Evolutionary conservation across 2,888 invertebrate genomes (phyloP), one percentile per base, ranked within the genome.

Genomic region (Orchesellides sinensis): DNA sequence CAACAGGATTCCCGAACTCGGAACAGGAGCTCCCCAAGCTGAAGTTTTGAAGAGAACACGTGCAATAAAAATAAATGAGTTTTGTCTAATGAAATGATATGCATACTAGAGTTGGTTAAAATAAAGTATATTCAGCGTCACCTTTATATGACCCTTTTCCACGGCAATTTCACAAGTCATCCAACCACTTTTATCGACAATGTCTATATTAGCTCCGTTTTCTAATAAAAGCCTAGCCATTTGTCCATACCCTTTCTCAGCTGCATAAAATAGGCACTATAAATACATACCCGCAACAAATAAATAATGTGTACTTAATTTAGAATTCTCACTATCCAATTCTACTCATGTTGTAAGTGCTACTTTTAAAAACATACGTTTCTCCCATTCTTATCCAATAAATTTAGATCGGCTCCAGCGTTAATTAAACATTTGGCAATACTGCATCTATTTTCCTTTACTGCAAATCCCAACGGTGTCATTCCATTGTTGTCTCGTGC

Each of bases 1-100:
- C 83, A 83, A 40, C 47, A 49, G 8, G 83, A 83, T 35, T 83
- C 83, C n/a, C 83, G 72, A 47, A 83, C 83, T n/a, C 83, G 83
- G 61, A 83, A 83, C 3, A 83, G 68, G 12, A 83, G 17, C 35
- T 83, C 78, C 1, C 83, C 83, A 23, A 83, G 65, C 83, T 83
- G 23, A 8, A 40, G 25, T 23, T 61, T 10, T 61, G 56, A 12
- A 61, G 10, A n/a, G 4, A 47, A 17, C n/a, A n/a, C 14, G n/a
- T 3, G 17, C 8, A n/a, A 49, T 4, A 49, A 49, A 17, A 2
- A 49, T 49, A 17, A 2, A 3, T 49, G 49, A 17, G 5, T 35
- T 35, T 35, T 35, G 5, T 35, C 12, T 35, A 8, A 21, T 56
- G 56, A 14, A 23, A 23, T 10, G 21, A 35, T 12, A 29, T 63